These are phyloP conservation scores for Acanthopleura granulata DNA, from an alignment of 2,888 invertebrate genomes.

Conservation along the genomic window DNA sequence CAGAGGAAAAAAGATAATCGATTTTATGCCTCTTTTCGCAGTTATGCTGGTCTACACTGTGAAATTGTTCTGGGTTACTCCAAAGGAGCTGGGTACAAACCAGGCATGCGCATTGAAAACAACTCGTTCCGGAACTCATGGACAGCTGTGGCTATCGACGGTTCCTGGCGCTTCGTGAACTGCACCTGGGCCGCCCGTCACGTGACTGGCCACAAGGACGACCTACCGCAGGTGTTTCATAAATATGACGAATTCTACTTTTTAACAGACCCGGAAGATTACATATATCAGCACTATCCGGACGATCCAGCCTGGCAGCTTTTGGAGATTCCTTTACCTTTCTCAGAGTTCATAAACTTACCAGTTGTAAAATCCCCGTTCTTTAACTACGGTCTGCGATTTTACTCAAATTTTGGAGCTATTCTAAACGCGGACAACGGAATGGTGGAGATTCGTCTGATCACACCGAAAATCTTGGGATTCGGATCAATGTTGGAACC, in stretches of 20 bases:
- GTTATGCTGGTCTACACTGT: constrained; percentile 98
- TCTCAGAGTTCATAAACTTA: constrained; percentile 70
- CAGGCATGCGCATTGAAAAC: constrained; percentile 76
- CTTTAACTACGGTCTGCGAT: constrained; percentile 66
- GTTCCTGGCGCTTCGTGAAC: constrained; percentile 98
- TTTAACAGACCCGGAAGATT: constrained; percentile 67
- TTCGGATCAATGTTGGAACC: constrained; percentile 60
- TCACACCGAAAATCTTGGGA: constrained; percentile 57
- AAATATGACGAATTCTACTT: constrained; percentile 70
- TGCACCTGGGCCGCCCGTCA: constrained; percentile 99
- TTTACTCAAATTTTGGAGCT: constrained; percentile 62
- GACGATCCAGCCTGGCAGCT: constrained; percentile 70
- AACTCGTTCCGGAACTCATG: constrained; percentile 92
- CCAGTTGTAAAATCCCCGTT: constrained; percentile 72
- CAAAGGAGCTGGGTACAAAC: constrained; percentile 99
- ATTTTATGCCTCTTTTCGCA: constrained; percentile 70
- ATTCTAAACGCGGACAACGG: constrained; percentile 58
- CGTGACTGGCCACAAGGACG: constrained; percentile 58
- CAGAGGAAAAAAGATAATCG: background rate
- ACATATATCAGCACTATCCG: constrained; percentile 68
- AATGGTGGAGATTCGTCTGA: constrained; percentile 59
- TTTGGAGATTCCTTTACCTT: constrained; percentile 68
- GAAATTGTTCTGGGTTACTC: constrained; percentile 99
- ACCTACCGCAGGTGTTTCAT: constrained; percentile 58
- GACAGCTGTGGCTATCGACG: constrained; percentile 98